Evolutionary conservation across 1,140 invertebrate species (phyloP).

Genomic region (Amphibalanus amphitrite): DNA sequence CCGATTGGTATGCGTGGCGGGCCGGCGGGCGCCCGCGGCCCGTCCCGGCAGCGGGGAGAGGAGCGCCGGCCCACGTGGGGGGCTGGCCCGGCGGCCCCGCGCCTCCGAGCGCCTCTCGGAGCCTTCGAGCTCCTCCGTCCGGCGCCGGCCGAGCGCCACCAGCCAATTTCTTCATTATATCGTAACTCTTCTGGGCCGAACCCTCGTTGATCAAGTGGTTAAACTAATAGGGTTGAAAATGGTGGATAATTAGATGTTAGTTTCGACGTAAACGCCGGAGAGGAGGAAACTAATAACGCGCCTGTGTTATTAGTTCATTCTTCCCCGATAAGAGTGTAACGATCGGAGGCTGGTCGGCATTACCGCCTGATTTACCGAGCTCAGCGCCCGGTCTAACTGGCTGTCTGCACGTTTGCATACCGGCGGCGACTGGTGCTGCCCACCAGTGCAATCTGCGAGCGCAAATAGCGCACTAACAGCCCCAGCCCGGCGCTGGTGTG

Average conservation of each 20-base stretch:
- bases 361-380: background rate
- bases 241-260: conserved; percentile 1
- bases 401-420: background rate
- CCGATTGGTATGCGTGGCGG: background rate
- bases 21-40: no score
- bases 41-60: no score
- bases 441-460: background rate
- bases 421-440: no score
- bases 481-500: background rate
- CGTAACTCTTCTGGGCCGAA: background rate
- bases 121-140: no score
- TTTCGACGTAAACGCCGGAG: background rate
- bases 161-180: conserved; percentile 2
- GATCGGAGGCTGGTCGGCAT: background rate
- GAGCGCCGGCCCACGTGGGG: background rate
- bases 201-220: conserved; percentile 1
- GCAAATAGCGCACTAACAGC: background rate
- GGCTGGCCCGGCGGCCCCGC: no score
- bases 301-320: conserved; percentile 1
- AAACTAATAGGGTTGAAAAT: conserved; percentile 2
- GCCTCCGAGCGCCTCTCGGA: no score
- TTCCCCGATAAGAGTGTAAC: background rate
- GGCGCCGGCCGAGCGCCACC: no score
- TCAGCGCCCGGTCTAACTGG: background rate
- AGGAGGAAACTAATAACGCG: background rate